Conservation (phyloP, 2,797 vertebrate species). For the Rhabdomys pumilio region DNA sequence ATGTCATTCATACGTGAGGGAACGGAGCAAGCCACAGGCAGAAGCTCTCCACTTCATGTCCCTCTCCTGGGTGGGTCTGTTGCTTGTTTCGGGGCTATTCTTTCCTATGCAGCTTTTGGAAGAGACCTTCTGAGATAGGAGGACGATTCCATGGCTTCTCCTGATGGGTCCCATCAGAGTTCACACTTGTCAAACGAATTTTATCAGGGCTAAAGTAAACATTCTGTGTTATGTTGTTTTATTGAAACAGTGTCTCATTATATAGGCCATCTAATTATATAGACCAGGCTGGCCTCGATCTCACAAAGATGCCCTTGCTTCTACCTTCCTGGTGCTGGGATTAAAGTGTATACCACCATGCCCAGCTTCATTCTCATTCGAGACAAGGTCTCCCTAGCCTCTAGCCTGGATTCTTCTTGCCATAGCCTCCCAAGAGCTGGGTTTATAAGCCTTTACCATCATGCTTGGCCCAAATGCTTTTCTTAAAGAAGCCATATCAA, state of each 20-base stretch:
- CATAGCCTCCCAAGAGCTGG: not conserved
- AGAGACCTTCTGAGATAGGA: not conserved
- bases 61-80: not conserved
- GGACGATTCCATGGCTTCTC: not conserved
- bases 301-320: not conserved
- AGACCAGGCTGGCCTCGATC: not conserved
- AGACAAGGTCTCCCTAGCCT: not conserved
- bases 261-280: not conserved
- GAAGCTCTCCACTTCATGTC: not conserved
- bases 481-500: not conserved
- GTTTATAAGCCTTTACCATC: not conserved
- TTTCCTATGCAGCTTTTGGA: not conserved
- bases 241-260: not conserved
- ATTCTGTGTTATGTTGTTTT: not conserved
- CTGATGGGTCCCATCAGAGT: not conserved
- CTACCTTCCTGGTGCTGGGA: not conserved
- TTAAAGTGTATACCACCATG: not conserved
- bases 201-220: not conserved
- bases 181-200: conserved; percentile 20
- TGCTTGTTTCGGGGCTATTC: not conserved
- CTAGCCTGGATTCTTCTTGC: not conserved
- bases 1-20: not conserved
- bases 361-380: not conserved
- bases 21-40: not conserved
- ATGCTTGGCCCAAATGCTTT: not conserved